These are phyloP conservation scores for Microcebus tavaratra DNA, from an alignment of 2,113 vertebrate genomes.

Conservation along the genomic window DNA sequence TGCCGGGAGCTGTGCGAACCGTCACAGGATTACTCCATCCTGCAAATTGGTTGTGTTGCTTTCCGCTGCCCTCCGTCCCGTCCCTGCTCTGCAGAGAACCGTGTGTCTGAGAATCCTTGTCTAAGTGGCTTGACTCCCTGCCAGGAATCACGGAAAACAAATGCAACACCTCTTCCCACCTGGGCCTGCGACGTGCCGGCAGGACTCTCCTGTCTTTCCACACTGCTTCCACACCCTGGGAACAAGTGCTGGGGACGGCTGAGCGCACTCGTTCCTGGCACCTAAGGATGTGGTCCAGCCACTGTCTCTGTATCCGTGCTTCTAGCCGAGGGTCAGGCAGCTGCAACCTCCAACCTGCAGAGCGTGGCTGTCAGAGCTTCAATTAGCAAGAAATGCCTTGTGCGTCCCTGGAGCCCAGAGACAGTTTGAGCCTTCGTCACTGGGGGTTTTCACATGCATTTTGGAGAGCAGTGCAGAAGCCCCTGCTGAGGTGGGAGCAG, in stretches of 20 bases:
- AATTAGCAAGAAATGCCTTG: background rate
- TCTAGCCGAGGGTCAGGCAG: background rate
- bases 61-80: background rate
- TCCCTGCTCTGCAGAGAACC: background rate
- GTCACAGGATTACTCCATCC: background rate
- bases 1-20: accelerated
- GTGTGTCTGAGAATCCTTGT: background rate
- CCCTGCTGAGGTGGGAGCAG: background rate
- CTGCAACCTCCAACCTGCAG: background rate
- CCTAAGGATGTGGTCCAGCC: accelerated
- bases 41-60: background rate
- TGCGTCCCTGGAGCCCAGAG: background rate
- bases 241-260: background rate
- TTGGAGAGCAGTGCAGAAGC: conserved; percentile 40
- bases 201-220: background rate
- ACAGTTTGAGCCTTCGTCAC: background rate
- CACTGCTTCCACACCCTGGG: background rate
- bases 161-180: background rate
- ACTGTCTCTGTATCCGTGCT: background rate
- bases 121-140: background rate
- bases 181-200: background rate
- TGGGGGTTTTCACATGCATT: background rate
- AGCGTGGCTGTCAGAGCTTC: background rate
- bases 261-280: background rate
- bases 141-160: background rate